These are phyloP conservation scores for Myripristis murdjan DNA, from an alignment of 2,797 vertebrate species.

Conservation along the genomic window DNA sequence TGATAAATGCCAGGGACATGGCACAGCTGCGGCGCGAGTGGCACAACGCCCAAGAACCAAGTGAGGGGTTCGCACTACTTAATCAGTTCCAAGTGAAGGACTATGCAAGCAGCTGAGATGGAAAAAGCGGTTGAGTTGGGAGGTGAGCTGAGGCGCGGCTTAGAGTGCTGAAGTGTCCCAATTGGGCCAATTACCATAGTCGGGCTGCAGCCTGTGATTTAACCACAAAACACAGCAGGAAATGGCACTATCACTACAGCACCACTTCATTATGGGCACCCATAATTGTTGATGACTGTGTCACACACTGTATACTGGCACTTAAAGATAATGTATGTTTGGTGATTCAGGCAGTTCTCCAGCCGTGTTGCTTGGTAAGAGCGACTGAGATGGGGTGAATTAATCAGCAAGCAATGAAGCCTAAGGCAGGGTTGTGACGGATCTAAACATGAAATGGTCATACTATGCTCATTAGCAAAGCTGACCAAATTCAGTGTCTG, in stretches of 20 bases:
- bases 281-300: slow-evolving; percentile 39
- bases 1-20: slow-evolving; percentile 25
- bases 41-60: slow-evolving; percentile 40
- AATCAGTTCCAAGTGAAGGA: slow-evolving; percentile 62
- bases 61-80: slow-evolving; percentile 47
- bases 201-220: slow-evolving; percentile 54
- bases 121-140: slow-evolving; percentile 65
- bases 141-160: slow-evolving; percentile 75
- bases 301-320: slow-evolving; percentile 42
- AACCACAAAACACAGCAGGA: slow-evolving; percentile 59
- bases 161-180: slow-evolving; percentile 72
- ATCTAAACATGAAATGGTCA: slow-evolving; percentile 48
- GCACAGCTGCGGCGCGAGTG: slow-evolving; percentile 33
- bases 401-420: slow-evolving; percentile 45
- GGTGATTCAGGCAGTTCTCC: slow-evolving; percentile 55
- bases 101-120: slow-evolving; percentile 31
- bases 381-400: slow-evolving; percentile 38
- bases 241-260: slow-evolving; percentile 61
- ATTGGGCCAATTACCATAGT: slow-evolving; percentile 74
- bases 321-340: slow-evolving; percentile 66
- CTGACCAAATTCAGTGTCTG: slow-evolving; percentile 49
- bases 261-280: slow-evolving; percentile 59
- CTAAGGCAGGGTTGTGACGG: slow-evolving; percentile 39
- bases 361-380: slow-evolving; percentile 53
- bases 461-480: slow-evolving; percentile 55